phyloP scores from a whole-genome alignment of 2,888 invertebrate genomes.

The Phania funesta region DNA sequence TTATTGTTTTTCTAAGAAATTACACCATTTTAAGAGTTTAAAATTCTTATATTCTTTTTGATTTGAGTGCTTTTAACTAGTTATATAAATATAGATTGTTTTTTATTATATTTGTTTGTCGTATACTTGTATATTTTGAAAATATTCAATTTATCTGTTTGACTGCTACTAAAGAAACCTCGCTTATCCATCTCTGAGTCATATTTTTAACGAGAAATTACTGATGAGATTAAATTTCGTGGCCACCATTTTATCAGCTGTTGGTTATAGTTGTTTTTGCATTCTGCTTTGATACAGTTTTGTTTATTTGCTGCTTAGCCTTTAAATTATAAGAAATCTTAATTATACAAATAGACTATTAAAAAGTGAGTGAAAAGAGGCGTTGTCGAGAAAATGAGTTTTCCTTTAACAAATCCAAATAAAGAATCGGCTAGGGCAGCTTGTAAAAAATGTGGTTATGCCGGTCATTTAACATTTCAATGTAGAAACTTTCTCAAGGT shows the following conservation, averaged over 20 bases:
- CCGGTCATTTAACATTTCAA: conserved; percentile 97
- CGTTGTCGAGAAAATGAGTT: conserved; percentile 73
- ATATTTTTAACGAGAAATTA: conserved; percentile 9
- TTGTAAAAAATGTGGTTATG: conserved; percentile 97
- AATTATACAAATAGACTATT: not conserved
- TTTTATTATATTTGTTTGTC: no score
- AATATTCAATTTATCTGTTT: no score
- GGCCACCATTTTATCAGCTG: conserved; percentile 44
- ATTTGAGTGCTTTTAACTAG: no score
- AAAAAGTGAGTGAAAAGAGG: not conserved
- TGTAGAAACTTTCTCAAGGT: conserved; percentile 96
- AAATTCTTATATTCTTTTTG: no score
- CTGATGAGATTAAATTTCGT: not conserved
- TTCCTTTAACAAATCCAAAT: conserved; percentile 81
- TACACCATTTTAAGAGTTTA: no score
- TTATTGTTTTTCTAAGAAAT: no score
- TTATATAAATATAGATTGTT: no score
- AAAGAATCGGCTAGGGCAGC: conserved; percentile 90
- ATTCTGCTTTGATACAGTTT: conserved; percentile 9
- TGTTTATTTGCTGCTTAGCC: conserved; percentile 49
- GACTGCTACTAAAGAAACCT: not conserved
- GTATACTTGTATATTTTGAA: no score
- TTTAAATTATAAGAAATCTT: not conserved
- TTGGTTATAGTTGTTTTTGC: conserved; percentile 52
- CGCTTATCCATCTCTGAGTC: not conserved